phyloP scores from a whole-genome alignment of 2,888 invertebrate species.

The Aspidiotus rigidus region DNA sequence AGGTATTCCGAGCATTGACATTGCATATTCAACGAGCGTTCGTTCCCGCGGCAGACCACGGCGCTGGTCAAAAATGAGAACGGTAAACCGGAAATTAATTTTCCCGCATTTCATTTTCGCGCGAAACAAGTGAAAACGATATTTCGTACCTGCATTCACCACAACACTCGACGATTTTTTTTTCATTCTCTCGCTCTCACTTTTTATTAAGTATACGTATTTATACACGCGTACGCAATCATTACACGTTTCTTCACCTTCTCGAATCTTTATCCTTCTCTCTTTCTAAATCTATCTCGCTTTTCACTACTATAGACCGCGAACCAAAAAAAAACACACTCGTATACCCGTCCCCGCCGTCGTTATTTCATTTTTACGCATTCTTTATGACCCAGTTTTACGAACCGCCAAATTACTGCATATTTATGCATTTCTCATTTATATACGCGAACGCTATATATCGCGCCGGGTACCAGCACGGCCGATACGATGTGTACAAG shows the following conservation, averaged over 20 bases:
- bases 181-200: background rate
- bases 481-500: background rate
- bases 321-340: background rate
- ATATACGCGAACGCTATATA: background rate
- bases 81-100: constrained; percentile 25
- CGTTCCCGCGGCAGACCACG: no score
- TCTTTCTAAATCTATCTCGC: background rate
- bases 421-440: constrained; percentile 23
- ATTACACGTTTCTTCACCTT: constrained; percentile 10
- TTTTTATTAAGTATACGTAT: background rate
- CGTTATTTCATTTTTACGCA: constrained; percentile 19
- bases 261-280: background rate
- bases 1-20: no score
- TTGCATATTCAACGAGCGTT: no score
- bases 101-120: constrained; percentile 28
- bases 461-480: background rate
- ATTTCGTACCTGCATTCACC: background rate
- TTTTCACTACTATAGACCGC: background rate
- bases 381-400: constrained; percentile 30
- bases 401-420: constrained; percentile 25
- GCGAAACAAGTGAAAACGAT: constrained; percentile 33
- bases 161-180: no score
- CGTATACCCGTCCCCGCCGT: background rate
- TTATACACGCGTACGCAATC: constrained; percentile 2
- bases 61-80: no score